Base-by-base conservation (phyloP, 2,113 vertebrate genomes). In the Chunga burmeisteri region DNA sequence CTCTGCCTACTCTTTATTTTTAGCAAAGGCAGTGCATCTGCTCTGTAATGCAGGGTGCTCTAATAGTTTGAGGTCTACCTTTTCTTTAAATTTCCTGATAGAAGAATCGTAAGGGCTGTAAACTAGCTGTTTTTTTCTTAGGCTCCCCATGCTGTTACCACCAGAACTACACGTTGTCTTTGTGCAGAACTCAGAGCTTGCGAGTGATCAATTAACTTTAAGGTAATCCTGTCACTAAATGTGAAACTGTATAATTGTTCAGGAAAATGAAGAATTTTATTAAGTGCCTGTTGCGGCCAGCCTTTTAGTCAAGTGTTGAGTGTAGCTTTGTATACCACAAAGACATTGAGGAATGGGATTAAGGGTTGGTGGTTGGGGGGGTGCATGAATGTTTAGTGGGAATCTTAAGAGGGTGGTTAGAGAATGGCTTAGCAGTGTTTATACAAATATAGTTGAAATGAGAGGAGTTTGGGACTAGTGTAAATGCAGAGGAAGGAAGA, bases 81-180 rank as follows among this genome's bases (percentile, higher is more conserved):
- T 71, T 81, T 68, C 47, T 88, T 90, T 27, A 70, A 47, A 55
- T 50, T 75, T 88, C 3, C 6, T 67, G 11, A 19, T 23, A 46
- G 21, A 70, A 65, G 29, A 74, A 70, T 88, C 20, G 1, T 15
- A 59, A 66, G 15, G 11, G 16, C 11, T 4, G 2, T 46, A 19
- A 81, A 18, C 2, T 17, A 30, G 52, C 17, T 55, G 23, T 10
- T 55, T 52, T 81, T 77, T 8, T 56, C 25, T 40, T 10, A 16
- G 58, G 8, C 4, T 92, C 1, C 12, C 17, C 1, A 1, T 59
- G 22, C 18, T 3, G 4, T 77, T 70, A 15, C 25, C 10, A 14
- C 38, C 10, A 40, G 42, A 83, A 42, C 25, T 42, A 42, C 13
- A 6, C 13, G 14, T 2, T 23, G 2, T 58, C 44, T 81, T 25